A percentile compares a stretch with the other conserved stretches of the same genome.
Conservation (phyloP, 2,113 vertebrate genomes). For the Xiphophorus couchianus region DNA sequence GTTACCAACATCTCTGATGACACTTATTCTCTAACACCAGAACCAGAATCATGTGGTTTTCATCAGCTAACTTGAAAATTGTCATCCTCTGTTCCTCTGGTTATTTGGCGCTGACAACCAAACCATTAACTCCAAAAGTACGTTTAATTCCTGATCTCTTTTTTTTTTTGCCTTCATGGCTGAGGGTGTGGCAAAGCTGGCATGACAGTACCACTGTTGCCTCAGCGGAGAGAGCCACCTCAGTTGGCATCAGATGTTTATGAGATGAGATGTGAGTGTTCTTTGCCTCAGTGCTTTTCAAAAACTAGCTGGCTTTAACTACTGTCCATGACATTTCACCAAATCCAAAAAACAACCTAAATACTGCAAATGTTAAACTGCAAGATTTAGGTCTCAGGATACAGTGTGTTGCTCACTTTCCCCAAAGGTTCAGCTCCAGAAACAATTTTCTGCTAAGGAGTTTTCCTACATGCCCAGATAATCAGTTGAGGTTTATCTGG, state of each 20-base stretch:
- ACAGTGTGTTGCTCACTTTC: too few species aligned
- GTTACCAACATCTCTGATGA: not conserved
- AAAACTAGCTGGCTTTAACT: too few species aligned
- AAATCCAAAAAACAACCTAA: too few species aligned
- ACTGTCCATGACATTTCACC: too few species aligned
- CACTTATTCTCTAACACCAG: conserved; percentile 9
- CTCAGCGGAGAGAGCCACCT: conserved; percentile 31
- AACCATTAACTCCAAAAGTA: conserved; percentile 50
- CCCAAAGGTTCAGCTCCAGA: too few species aligned
- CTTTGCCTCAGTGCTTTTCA: not conserved
- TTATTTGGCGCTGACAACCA: conserved; percentile 62
- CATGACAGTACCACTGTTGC: conserved; percentile 34
- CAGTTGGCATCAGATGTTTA: conserved; percentile 15
- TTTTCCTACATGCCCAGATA: too few species aligned
- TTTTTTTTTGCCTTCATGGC: conserved; percentile 1
- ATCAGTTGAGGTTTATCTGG: too few species aligned
- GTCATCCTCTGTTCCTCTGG: conserved; percentile 31
- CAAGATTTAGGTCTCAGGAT: too few species aligned
- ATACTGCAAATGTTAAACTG: too few species aligned
- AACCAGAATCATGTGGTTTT: conserved; percentile 62
- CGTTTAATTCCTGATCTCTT: conserved; percentile 54
- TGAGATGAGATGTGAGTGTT: conserved; percentile 16
- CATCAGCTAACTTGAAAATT: conserved; percentile 48
- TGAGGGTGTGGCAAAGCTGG: conserved; percentile 27
- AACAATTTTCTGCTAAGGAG: too few species aligned